Percentiles rank a stretch among this genome's conserved stretches.
Evolutionary conservation across 2,888 invertebrate genomes (phyloP).

Genomic region (Pseudeuparius sepicola): DNA sequence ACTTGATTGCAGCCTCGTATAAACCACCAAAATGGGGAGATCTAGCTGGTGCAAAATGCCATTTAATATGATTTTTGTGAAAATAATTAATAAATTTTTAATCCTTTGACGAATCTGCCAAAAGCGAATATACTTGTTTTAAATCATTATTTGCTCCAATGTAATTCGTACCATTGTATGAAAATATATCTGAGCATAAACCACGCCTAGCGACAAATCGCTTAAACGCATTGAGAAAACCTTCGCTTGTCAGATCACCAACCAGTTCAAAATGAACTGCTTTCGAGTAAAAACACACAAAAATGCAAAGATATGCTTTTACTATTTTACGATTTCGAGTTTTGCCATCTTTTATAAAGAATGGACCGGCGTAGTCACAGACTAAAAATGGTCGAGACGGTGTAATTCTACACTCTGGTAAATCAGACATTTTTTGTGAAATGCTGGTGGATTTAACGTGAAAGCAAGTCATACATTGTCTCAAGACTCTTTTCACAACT

Average conservation of each 20-base stretch:
- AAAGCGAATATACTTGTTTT: slow-evolving; percentile 3
- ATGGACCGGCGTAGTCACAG: slow-evolving; percentile 22
- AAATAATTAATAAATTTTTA: slow-evolving; percentile 1
- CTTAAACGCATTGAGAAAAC: too few relatives aligned
- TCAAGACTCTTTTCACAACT: slow-evolving; percentile 10
- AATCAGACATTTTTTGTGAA: slow-evolving; percentile 25
- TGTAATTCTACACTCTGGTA: slow-evolving; percentile 21
- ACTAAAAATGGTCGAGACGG: slow-evolving; percentile 17
- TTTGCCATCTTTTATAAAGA: slow-evolving; percentile 19
- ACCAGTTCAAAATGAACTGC: slow-evolving; percentile 21
- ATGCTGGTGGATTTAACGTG: slow-evolving; percentile 15
- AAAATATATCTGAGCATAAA: too few relatives aligned
- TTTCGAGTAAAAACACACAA: slow-evolving; percentile 21
- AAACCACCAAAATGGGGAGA: too few relatives aligned
- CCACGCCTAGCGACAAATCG: too few relatives aligned
- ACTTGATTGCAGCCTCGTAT: too few relatives aligned
- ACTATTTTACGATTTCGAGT: slow-evolving; percentile 15
- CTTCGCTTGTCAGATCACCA: too few relatives aligned
- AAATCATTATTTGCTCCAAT: slow-evolving; percentile 6
- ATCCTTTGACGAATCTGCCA: background rate
- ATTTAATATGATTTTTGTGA: slow-evolving; percentile 3
- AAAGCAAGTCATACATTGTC: slow-evolving; percentile 19
- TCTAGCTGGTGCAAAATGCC: too few relatives aligned
- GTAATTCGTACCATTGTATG: too few relatives aligned
- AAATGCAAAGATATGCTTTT: slow-evolving; percentile 22